Percentiles rank a stretch among this genome's conserved stretches.
phyloP scores from a whole-genome alignment of 2,888 invertebrate species.

The Ormia ochracea region DNA sequence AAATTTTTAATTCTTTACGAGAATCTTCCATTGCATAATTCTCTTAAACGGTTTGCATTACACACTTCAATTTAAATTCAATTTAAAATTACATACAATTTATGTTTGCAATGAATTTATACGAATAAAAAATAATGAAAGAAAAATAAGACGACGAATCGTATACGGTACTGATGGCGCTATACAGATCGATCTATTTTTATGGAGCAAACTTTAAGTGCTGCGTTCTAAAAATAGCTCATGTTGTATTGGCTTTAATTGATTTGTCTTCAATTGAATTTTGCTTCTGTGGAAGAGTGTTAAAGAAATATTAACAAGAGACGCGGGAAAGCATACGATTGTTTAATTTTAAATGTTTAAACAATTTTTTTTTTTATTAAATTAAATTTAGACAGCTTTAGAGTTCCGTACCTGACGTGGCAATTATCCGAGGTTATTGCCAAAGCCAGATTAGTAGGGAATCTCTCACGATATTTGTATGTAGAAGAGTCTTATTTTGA shows the following conservation, averaged over 20 bases:
- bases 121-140: not conserved
- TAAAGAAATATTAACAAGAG: no score
- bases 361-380: no score
- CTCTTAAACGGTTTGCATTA: not conserved
- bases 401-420: no score
- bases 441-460: no score
- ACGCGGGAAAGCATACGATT: no score
- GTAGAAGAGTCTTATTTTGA: no score
- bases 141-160: no score
- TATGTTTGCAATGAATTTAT: constrained; percentile 5
- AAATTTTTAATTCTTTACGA: constrained; percentile 10
- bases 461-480: no score
- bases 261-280: constrained; percentile 61
- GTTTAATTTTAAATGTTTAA: no score
- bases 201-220: constrained; percentile 31
- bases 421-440: no score
- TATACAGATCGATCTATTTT: constrained; percentile 39
- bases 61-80: constrained; percentile 56
- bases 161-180: no score
- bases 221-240: constrained; percentile 58
- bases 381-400: no score
- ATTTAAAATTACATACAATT: constrained; percentile 48
- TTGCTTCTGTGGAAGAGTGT: constrained; percentile 22
- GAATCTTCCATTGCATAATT: constrained; percentile 46
- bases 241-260: constrained; percentile 52